A percentile compares a stretch with the other conserved stretches of the same genome.
Conservation (phyloP, 2,888 invertebrate genomes). For the Aleiodes testaceus region DNA sequence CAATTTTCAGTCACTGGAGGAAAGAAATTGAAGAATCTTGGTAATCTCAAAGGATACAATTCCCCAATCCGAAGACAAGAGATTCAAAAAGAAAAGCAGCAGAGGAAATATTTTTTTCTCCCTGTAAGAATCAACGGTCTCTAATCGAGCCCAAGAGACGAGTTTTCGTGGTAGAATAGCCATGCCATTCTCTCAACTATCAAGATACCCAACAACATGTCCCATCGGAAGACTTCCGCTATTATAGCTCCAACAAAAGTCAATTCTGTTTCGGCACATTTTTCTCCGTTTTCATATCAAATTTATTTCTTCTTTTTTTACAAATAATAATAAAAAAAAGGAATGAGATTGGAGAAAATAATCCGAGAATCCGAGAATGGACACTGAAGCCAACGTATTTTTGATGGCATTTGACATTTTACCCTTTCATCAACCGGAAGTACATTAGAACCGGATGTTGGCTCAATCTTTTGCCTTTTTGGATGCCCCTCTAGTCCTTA, state of each 20-base stretch:
- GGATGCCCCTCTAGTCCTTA: not conserved
- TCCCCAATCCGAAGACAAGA: constrained; percentile 14
- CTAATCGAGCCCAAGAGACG: constrained; percentile 62
- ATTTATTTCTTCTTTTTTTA: not conserved
- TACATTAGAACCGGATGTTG: constrained; percentile 68
- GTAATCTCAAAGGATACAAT: constrained; percentile 36
- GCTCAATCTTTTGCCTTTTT: constrained; percentile 56
- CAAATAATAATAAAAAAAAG: not conserved
- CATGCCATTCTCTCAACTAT: constrained; percentile 43
- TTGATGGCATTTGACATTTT: constrained; percentile 43
- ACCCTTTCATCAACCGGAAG: constrained; percentile 60
- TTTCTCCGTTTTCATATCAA: constrained; percentile 24
- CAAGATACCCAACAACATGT: constrained; percentile 25
- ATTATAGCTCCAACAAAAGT: constrained; percentile 29
- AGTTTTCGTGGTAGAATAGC: constrained; percentile 60
- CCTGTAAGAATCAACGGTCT: constrained; percentile 46
- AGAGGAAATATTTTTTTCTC: constrained; percentile 42
- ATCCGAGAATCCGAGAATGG: constrained; percentile 6
- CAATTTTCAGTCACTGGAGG: not conserved
- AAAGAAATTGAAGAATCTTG: not conserved
- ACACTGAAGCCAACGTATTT: constrained; percentile 42
- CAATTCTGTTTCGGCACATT: constrained; percentile 24
- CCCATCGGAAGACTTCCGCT: constrained; percentile 31
- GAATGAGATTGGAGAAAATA: not conserved
- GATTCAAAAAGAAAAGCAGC: constrained; percentile 28